phyloP scores from a whole-genome alignment of 2,113 vertebrate species.

The Diadophis punctatus region DNA sequence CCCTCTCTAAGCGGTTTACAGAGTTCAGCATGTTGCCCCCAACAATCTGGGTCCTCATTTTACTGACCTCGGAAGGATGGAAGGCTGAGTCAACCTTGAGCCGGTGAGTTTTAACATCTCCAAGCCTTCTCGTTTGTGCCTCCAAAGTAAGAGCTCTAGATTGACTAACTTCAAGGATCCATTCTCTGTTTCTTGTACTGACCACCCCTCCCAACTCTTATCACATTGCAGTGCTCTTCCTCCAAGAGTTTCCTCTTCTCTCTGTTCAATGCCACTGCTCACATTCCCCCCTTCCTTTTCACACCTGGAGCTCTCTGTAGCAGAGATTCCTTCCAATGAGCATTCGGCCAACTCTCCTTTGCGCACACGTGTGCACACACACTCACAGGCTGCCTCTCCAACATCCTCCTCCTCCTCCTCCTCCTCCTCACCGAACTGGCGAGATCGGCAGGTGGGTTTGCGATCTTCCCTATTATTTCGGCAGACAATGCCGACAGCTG shows the following conservation, averaged over 20 bases:
- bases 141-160: not conserved
- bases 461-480: not conserved
- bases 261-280: not conserved
- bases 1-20: too few relatives aligned
- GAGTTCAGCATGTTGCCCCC: too few relatives aligned
- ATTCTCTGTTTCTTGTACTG: not conserved
- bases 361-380: accelerated
- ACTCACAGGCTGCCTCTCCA: not conserved
- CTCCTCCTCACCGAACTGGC: slow-evolving; percentile 27
- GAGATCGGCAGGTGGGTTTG: not conserved
- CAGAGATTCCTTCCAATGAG: not conserved
- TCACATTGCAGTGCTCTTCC: not conserved
- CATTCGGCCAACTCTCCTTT: not conserved
- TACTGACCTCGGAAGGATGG: too few relatives aligned
- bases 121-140: not conserved
- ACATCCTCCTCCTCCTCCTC: slow-evolving; percentile 8
- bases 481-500: not conserved
- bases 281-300: not conserved
- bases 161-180: not conserved
- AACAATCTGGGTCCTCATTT: too few relatives aligned
- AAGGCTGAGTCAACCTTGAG: too few relatives aligned
- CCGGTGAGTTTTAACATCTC: too few relatives aligned
- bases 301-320: not conserved
- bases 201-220: not conserved
- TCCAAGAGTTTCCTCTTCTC: not conserved